Evolutionary conservation across 2,113 vertebrate species (phyloP).

Genomic region (Phalacrocorax pelagicus): DNA sequence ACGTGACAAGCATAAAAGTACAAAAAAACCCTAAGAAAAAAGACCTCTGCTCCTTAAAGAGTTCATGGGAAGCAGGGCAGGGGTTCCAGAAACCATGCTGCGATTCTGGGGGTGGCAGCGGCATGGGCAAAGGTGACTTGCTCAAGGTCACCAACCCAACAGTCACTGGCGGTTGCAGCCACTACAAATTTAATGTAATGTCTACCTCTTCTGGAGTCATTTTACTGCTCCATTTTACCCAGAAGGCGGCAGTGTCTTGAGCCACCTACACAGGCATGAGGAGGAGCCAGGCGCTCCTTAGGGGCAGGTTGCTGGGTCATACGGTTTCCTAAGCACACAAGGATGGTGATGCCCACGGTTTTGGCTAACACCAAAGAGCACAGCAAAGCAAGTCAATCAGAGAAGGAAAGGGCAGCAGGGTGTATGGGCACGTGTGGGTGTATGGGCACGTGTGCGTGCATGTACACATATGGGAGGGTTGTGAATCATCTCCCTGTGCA

Average conservation of each 20-base stretch:
- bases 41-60: not conserved
- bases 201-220: not conserved
- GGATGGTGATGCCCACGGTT: not conserved
- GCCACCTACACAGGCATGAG: accelerated
- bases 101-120: not conserved
- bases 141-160: not conserved
- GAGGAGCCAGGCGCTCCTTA: not conserved
- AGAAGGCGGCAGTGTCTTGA: accelerated
- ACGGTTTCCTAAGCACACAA: not conserved
- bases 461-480: not conserved
- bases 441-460: accelerated
- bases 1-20: not conserved
- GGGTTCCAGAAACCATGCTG: accelerated
- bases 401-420: not conserved
- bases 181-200: not conserved
- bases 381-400: not conserved
- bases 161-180: not conserved
- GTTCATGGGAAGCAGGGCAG: accelerated
- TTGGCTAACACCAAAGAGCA: not conserved
- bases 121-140: accelerated
- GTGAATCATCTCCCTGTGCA: not conserved
- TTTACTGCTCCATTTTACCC: not conserved
- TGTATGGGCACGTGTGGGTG: accelerated
- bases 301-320: not conserved
- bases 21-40: not conserved